phyloP scores from a whole-genome alignment of 2,113 vertebrate genomes.

The Nematolebias whitei region DNA sequence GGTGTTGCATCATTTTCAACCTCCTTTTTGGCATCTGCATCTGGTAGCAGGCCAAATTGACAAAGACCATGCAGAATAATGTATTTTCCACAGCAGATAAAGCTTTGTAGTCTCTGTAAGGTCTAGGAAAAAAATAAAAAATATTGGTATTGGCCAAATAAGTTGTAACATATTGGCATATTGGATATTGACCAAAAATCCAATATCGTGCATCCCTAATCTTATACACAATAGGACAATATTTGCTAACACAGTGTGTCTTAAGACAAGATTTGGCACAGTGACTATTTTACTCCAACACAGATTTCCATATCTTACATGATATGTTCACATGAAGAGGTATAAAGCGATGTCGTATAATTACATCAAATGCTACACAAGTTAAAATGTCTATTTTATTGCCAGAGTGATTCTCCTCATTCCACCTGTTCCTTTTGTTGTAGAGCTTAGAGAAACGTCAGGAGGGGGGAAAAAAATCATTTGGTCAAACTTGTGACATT shows the following conservation, averaged over 20 bases:
- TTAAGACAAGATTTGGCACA: constrained; percentile 53
- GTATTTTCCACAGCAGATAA: no score
- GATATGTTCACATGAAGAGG: constrained; percentile 54
- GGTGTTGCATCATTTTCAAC: no score
- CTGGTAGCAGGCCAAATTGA: no score
- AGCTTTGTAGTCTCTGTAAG: no score
- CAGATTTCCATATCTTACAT: constrained; percentile 46
- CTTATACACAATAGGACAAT: constrained; percentile 48
- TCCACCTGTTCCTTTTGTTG: constrained; percentile 8
- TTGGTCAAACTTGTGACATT: constrained; percentile 44
- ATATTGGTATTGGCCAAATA: no score
- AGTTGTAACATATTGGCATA: no score
- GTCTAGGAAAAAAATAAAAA: no score
- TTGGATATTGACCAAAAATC: no score
- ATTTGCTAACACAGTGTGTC: constrained; percentile 45
- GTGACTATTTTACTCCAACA: constrained; percentile 57
- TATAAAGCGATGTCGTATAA: constrained; percentile 49
- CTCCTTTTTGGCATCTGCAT: no score
- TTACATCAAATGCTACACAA: constrained; percentile 43
- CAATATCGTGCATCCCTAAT: no score
- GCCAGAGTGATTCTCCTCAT: constrained; percentile 47
- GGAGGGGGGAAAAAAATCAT: constrained; percentile 58
- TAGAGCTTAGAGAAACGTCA: constrained; percentile 50
- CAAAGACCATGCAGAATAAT: no score
- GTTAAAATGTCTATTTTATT: constrained; percentile 62